Base-by-base conservation (phyloP, 2,888 invertebrate genomes). In the Agonum fuliginosum region DNA sequence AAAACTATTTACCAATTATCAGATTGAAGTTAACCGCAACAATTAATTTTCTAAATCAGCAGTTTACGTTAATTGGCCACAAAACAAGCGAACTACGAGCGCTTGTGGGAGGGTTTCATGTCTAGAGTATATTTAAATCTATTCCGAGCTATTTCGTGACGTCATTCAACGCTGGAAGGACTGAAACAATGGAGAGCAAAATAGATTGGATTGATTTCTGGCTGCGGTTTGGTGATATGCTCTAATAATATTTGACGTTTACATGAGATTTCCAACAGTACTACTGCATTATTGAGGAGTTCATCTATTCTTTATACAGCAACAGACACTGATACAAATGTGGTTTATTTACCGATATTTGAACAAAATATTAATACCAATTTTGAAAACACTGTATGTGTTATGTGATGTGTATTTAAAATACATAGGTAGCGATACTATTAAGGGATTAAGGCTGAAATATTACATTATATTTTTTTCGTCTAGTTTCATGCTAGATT, bases 61-160 rank as follows among this genome's bases (percentile, higher is more conserved):
- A 62, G 30, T 62, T 62, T 62, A 62, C 58, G 27, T 17, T 62
- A 62, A 62, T 62, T 62, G 30, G 58, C 58, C 14, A 30, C 58
- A 62, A 62, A 62, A 62, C 58, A 62, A 34, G 17, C 58, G 30
- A 30, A 62, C 17, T 10, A 17, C 12, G 12, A n/a, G 12, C 37
- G 12, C 8, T 30, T 27, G 19, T 62, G 17, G 58, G 58, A 41
- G 41, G 19, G 20, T 67, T 67, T 67, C 67, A 43, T 67, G 67
- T 67, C 67, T 67, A 67, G 27, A 22, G 43, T 41, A 67, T 67
- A 67, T 67, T 67, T 67, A 67, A 67, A 67, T 67, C 67, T 67
- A 67, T 67, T 67, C 17, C 10, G 12, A 67, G 12, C n/a, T 22
- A 22, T 54, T 22, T 65, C 14, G 41, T 67, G 67, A 67, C 67